Conservation (phyloP, 23 tunicate species). For the Styela clava region DNA sequence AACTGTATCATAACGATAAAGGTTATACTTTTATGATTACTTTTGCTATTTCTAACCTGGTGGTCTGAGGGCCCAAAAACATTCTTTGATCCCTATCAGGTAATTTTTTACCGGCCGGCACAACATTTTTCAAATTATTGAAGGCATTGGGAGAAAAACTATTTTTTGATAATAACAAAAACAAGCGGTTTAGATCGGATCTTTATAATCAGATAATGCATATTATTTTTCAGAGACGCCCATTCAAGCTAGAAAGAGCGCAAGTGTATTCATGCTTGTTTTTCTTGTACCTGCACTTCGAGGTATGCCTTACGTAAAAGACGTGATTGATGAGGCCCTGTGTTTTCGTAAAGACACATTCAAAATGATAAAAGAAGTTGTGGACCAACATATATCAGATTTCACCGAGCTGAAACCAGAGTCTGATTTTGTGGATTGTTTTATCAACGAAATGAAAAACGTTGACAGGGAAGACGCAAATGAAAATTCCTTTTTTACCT, state of each 20-base stretch:
- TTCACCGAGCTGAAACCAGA: background rate
- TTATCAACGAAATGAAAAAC: background rate
- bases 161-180: too few relatives aligned
- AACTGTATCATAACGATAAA: too few relatives aligned
- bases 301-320: background rate
- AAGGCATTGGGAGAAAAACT: too few relatives aligned
- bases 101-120: too few relatives aligned
- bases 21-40: too few relatives aligned
- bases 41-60: too few relatives aligned
- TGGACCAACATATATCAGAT: constrained; percentile 11
- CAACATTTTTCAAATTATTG: too few relatives aligned
- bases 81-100: too few relatives aligned
- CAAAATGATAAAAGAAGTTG: constrained; percentile 20
- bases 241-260: constrained; percentile 15
- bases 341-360: constrained; percentile 1
- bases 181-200: background rate
- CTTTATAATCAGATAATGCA: background rate
- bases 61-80: too few relatives aligned
- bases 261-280: constrained; percentile 2
- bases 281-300: background rate
- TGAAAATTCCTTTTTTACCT: background rate
- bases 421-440: constrained; percentile 32
- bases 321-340: constrained; percentile 14
- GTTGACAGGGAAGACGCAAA: background rate
- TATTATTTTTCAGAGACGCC: constrained; percentile 17